Percentiles rank a stretch among this genome's conserved stretches.
Conservation (phyloP, 2,888 invertebrate species). For the Melinaea menophilus region DNA sequence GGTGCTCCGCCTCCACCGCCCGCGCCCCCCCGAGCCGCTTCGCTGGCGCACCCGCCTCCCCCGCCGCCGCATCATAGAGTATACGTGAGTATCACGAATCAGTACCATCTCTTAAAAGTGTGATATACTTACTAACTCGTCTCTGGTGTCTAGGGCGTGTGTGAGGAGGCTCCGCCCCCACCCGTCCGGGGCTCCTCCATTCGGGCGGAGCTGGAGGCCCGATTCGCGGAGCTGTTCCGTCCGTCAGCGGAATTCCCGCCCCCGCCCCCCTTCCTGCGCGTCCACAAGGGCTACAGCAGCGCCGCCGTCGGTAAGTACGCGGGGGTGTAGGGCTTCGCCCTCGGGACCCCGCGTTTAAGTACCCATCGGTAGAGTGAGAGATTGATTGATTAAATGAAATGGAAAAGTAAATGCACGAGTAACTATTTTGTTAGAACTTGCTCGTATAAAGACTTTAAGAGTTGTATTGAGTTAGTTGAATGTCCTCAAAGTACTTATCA, state of each 20-base stretch:
- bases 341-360: no score
- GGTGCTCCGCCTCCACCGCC: conserved; percentile 75
- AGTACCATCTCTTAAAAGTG: background rate
- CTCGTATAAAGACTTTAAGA: no score
- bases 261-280: conserved; percentile 82
- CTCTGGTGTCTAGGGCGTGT: no score
- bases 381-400: no score
- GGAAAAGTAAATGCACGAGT: no score
- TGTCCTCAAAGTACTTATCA: background rate
- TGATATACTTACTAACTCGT: background rate
- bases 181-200: conserved; percentile 82
- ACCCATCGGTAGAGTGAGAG: no score
- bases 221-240: conserved; percentile 82
- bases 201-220: conserved; percentile 81
- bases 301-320: conserved; percentile 70
- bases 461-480: background rate
- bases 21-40: conserved; percentile 68
- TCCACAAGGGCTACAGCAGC: conserved; percentile 83
- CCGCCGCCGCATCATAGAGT: conserved; percentile 57
- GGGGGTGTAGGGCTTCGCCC: conserved; percentile 22
- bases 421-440: no score
- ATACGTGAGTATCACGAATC: conserved; percentile 37
- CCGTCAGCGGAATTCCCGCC: conserved; percentile 80
- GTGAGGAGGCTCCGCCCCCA: conserved; percentile 70
- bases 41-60: conserved; percentile 45